A percentile compares a stretch with the other conserved stretches of the same genome.
phyloP scores from a whole-genome alignment of 2,797 vertebrate species.

The Crypturellus tataupa region DNA sequence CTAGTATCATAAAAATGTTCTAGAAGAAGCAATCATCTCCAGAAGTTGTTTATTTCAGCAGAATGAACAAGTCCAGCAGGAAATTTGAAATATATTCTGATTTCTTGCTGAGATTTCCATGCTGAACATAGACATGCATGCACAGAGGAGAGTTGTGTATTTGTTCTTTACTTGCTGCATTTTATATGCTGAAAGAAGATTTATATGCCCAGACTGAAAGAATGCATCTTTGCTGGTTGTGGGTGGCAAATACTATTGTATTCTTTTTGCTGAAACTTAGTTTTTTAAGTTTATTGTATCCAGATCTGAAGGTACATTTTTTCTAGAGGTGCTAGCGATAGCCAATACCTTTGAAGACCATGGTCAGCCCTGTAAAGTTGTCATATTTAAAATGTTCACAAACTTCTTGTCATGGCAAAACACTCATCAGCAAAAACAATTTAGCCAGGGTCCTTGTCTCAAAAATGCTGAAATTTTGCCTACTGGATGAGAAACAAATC shows the following conservation, averaged over 20 bases:
- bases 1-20: slow-evolving; percentile 21
- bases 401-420: not conserved
- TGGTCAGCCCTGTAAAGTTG: not conserved
- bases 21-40: not conserved
- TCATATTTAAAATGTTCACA: not conserved
- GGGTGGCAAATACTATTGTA: not conserved
- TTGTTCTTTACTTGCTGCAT: not conserved
- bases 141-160: not conserved
- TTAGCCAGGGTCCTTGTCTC: not conserved
- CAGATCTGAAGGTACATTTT: not conserved
- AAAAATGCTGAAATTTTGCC: not conserved
- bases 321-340: not conserved
- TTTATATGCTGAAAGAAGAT: not conserved
- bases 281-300: not conserved
- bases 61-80: not conserved
- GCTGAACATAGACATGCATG: not conserved
- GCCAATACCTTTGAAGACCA: not conserved
- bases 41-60: slow-evolving; percentile 14
- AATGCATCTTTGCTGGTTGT: rapidly evolving
- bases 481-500: not conserved
- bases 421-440: not conserved
- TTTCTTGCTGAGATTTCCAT: not conserved
- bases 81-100: not conserved
- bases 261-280: not conserved
- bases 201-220: not conserved